phyloP scores from a whole-genome alignment of 2,888 invertebrate genomes.

The Meghimatium bilineatum region DNA sequence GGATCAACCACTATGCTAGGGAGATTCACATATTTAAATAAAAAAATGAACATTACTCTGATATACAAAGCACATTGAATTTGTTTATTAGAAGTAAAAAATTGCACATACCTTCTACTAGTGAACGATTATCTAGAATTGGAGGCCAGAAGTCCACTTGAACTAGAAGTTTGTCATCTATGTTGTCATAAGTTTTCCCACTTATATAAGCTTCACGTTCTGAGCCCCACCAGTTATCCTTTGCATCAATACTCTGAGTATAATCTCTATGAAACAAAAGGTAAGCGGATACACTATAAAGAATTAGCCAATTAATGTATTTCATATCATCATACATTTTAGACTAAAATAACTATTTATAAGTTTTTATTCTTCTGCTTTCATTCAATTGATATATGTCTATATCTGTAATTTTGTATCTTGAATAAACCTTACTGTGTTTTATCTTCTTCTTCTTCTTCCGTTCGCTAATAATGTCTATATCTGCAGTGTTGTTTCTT shows the following conservation, averaged over 20 bases:
- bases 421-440: too few relatives aligned
- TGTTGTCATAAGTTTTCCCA: slow-evolving; percentile 74
- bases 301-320: background rate
- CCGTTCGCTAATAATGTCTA: too few relatives aligned
- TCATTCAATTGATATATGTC: too few relatives aligned
- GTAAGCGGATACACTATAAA: background rate
- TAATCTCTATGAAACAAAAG: slow-evolving; percentile 68
- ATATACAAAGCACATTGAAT: background rate
- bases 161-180: slow-evolving; percentile 66
- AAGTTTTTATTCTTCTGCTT: too few relatives aligned
- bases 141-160: slow-evolving; percentile 84
- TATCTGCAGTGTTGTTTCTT: too few relatives aligned
- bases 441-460: too few relatives aligned
- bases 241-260: slow-evolving; percentile 31
- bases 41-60: background rate
- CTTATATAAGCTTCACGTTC: slow-evolving; percentile 66
- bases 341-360: too few relatives aligned
- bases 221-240: slow-evolving; percentile 76
- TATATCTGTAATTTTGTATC: too few relatives aligned
- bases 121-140: slow-evolving; percentile 89
- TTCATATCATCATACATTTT: too few relatives aligned
- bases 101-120: slow-evolving; percentile 75
- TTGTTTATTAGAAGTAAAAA: background rate
- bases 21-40: background rate
- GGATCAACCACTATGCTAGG: too few relatives aligned